Base-by-base conservation (phyloP, 2,797 vertebrate genomes). In the Coluber constrictor region DNA sequence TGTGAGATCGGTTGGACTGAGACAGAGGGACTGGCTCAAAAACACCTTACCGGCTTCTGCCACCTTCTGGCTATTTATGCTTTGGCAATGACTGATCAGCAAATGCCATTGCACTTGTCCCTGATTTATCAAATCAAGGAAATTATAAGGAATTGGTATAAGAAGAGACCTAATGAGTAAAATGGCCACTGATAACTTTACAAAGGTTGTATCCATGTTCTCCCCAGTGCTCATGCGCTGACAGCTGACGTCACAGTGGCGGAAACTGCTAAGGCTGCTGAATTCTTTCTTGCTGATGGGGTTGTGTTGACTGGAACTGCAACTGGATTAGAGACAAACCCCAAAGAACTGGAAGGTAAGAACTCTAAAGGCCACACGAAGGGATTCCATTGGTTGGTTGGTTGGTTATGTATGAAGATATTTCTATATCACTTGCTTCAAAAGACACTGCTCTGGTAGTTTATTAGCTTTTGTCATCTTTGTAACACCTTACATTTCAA, bases 211-310 rank as follows among this genome's bases (percentile, higher is more conserved):
- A 0, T 86, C 94, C 79, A 32, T 86, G 51, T 90, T 94, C 86
- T 94, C 94, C 83, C 86, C 96, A 99, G 98, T 88, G 98, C 98
- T 79, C 98, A 99, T 0, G 97, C 98, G 1, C 93, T 99, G 94
- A 99, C 98, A 0, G 97, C 98, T 63, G 98, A 99, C 18, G 95
- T 99, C 88, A 97, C 97, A 15, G 95, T 98, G 13, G 96, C 96
- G 4, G 98, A 99, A 96, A 98, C 97, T 0, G 98, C 98, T 0
- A 97, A 13, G 1, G 98, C 98, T 0, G 98, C 98, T 0, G 98
- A 98, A 97, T 98, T 99, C 94, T 99, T 98, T 96, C 98, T 98
- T 94, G 98, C 98, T 1, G 98, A 98, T 0, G 98, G 98, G 11
- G 93, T 99, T 86, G 96, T 99, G 94, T 91, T 99, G 96, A 99